Base-by-base conservation (phyloP, 2,888 invertebrate genomes). In the Eristalinus aeneus region DNA sequence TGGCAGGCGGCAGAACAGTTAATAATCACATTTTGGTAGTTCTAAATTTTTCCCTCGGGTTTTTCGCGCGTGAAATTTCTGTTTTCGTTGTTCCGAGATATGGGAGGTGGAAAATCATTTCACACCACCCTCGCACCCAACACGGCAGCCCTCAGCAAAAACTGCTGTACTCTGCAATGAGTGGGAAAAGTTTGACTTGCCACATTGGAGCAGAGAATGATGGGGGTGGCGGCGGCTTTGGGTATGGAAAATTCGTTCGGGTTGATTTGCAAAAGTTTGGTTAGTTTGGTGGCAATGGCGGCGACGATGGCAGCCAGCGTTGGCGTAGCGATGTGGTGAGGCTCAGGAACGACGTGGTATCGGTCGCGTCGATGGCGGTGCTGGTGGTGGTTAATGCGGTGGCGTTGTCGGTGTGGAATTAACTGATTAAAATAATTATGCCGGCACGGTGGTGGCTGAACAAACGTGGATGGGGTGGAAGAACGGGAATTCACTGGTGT, bases 371-470 rank as follows among this genome's bases (percentile, higher is more conserved):
- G 34, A 58, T 22, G 60, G 64, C 20, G 71, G 61, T 67, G 79
- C 69, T 56, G 60, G 74, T 34, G 71, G 72, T 64, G 85, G 85
- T 85, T 85, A 85, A 85, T 85, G 85, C 81, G 85, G 85, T 80
- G 85, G 80, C 85, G 76, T 85, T 76, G 80, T 81, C 85, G 85
- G 85, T 85, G 80, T 85, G 85, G 85, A 85, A 85, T 85, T 85
- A 85, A 85, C 85, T 85, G 85, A 85, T 85, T 85, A 85, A 85
- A 85, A 85, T 85, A 85, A 85, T 85, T 85, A 85, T 85, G 85
- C 85, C 72, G 60, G 80, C 76, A 76, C 76, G 54, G 74, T 46
- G 46, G 34, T 34, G 16, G 46, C 16, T 27, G 27, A 27, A 5
- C 27, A 16, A 46, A 16, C 46, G 16, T 46, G 46, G 46, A 16